Conservation (phyloP, 2,888 invertebrate species). For the Lampropteryx suffumata region DNA sequence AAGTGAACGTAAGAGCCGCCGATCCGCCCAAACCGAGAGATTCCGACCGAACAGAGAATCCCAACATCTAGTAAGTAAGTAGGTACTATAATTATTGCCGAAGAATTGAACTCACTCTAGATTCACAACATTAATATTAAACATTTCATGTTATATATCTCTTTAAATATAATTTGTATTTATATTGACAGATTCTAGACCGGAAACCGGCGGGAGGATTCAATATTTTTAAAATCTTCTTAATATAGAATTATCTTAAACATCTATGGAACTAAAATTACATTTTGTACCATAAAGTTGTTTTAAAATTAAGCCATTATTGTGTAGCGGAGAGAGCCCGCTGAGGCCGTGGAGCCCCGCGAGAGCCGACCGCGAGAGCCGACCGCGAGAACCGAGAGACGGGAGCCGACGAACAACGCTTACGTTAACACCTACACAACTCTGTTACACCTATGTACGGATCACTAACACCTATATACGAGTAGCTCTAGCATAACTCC, state of each 20-base stretch:
- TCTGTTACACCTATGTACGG: too few relatives aligned
- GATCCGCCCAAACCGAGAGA: constrained; percentile 26
- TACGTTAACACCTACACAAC: constrained; percentile 18
- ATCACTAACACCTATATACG: too few relatives aligned
- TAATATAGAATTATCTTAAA: constrained; percentile 78
- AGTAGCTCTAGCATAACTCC: too few relatives aligned
- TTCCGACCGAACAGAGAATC: constrained; percentile 22
- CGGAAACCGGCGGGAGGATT: constrained; percentile 48
- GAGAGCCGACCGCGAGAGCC: too few relatives aligned
- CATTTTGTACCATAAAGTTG: constrained; percentile 76
- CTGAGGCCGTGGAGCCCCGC: too few relatives aligned
- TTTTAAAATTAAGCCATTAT: constrained; percentile 69
- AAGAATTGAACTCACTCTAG: constrained; percentile 56
- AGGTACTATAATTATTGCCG: constrained; percentile 46
- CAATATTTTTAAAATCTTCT: constrained; percentile 49
- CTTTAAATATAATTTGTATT: constrained; percentile 49
- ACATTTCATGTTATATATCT: constrained; percentile 54
- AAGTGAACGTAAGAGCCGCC: constrained; percentile 14
- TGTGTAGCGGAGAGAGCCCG: constrained; percentile 45
- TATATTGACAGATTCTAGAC: constrained; percentile 48
- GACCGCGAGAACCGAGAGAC: too few relatives aligned
- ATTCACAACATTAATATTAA: constrained; percentile 60
- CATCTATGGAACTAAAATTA: constrained; percentile 78
- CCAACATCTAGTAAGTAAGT: constrained; percentile 28
- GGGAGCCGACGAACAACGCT: background rate